These are phyloP conservation scores for Takifugu flavidus DNA, from an alignment of 2,113 vertebrate species.

Conservation along the genomic window DNA sequence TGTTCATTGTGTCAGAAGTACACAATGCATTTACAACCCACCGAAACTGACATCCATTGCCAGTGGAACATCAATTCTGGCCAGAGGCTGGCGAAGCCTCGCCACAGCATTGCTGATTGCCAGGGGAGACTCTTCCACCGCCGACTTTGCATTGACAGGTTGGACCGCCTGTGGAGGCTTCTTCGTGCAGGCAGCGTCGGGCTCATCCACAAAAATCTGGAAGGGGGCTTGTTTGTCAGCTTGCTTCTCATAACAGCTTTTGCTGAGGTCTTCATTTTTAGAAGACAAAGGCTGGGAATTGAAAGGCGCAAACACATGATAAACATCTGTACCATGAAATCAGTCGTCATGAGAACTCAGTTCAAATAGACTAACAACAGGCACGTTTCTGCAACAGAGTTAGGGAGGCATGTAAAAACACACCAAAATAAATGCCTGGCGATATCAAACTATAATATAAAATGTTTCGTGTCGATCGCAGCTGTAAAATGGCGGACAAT, in stretches of 20 bases:
- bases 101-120: conserved; percentile 70
- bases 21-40: conserved; percentile 43
- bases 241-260: conserved; percentile 67
- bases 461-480: not conserved
- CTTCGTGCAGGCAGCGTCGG: conserved; percentile 69
- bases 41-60: conserved; percentile 85
- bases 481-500: conserved; percentile 49
- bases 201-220: conserved; percentile 83
- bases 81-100: conserved; percentile 80
- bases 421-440: not conserved
- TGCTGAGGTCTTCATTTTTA: conserved; percentile 72
- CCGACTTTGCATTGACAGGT: conserved; percentile 28
- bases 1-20: not conserved
- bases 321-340: not conserved
- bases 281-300: conserved; percentile 53
- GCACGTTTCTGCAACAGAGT: no score
- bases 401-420: no score
- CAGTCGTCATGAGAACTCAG: not conserved
- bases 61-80: conserved; percentile 73
- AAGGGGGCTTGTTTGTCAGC: conserved; percentile 59
- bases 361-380: not conserved
- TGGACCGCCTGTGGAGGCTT: conserved; percentile 26
- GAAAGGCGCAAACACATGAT: conserved; percentile 46
- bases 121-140: conserved; percentile 53
- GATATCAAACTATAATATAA: no score